A percentile compares a stretch with the other conserved stretches of the same genome.
phyloP scores from a whole-genome alignment of 2,888 invertebrate species.

The Oxyscelio sp. region DNA sequence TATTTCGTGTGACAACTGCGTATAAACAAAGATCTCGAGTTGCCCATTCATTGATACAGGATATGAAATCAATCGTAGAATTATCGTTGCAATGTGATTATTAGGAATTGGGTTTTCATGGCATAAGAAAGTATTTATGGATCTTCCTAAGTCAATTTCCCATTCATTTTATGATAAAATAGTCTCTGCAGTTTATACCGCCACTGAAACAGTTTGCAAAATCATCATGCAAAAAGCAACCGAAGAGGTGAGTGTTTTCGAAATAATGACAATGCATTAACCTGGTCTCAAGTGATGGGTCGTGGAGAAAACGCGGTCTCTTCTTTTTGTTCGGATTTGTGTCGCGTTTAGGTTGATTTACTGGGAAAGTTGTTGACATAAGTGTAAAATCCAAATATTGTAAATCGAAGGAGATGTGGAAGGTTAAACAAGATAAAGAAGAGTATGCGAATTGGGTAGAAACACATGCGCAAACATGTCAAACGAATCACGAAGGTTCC shows the following conservation, averaged over 20 bases:
- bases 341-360: too few species aligned
- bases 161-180: slow-evolving; percentile 70
- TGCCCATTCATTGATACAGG: slow-evolving; percentile 7
- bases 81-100: background rate
- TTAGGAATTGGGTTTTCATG: background rate
- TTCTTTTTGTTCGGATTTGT: slow-evolving; percentile 2
- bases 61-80: background rate
- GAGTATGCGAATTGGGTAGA: slow-evolving; percentile 60
- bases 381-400: slow-evolving; percentile 67
- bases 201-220: slow-evolving; percentile 35
- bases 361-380: slow-evolving; percentile 50
- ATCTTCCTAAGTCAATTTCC: slow-evolving; percentile 75
- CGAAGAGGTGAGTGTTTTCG: slow-evolving; percentile 19
- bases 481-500: slow-evolving; percentile 53
- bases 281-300: slow-evolving; percentile 65
- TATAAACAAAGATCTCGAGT: background rate
- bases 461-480: slow-evolving; percentile 52
- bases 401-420: slow-evolving; percentile 42
- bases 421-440: slow-evolving; percentile 45
- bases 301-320: slow-evolving; percentile 65
- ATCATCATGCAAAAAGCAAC: slow-evolving; percentile 40
- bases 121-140: background rate
- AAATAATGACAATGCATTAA: slow-evolving; percentile 35
- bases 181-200: slow-evolving; percentile 25
- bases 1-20: slow-evolving; percentile 12